phyloP scores from a whole-genome alignment of 64 coral and sea anemone species.

The Montipora foliosa region DNA sequence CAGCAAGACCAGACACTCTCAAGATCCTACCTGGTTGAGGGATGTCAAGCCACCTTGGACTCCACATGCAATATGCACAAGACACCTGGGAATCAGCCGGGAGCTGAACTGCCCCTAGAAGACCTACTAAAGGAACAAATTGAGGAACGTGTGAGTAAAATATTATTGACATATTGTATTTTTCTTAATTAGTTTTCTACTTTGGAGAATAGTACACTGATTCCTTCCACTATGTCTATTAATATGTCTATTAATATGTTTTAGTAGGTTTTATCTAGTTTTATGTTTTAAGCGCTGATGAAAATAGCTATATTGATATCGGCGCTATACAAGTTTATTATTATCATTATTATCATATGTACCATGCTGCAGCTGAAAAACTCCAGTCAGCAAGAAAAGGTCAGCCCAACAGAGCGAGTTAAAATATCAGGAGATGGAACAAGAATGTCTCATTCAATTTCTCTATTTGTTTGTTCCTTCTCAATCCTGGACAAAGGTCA shows the following conservation, averaged over 20 bases:
- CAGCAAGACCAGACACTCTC: constrained; percentile 11
- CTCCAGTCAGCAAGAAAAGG: background rate
- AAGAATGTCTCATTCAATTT: background rate
- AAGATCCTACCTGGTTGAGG: constrained; percentile 38
- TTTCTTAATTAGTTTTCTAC: no score
- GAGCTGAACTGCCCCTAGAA: constrained; percentile 34
- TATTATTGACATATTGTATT: no score
- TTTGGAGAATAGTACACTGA: no score
- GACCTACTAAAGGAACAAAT: constrained; percentile 10
- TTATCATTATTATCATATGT: background rate
- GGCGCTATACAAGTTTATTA: no score
- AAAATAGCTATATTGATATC: no score
- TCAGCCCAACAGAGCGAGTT: background rate
- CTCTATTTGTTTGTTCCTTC: constrained; percentile 24
- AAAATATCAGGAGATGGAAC: constrained; percentile 6
- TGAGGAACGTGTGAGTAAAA: constrained; percentile 14
- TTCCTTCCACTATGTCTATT: background rate
- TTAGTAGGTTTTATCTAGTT: background rate
- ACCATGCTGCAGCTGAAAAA: background rate
- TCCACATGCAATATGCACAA: background rate
- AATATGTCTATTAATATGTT: background rate
- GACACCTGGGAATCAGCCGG: background rate
- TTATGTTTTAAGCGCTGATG: background rate
- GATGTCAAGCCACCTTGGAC: constrained; percentile 5
- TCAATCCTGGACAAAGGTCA: background rate